A percentile compares a stretch with the other conserved stretches of the same genome.
These are phyloP conservation scores for Threskiornis aethiopicus DNA, from an alignment of 2,797 vertebrate species.

Conservation along the genomic window DNA sequence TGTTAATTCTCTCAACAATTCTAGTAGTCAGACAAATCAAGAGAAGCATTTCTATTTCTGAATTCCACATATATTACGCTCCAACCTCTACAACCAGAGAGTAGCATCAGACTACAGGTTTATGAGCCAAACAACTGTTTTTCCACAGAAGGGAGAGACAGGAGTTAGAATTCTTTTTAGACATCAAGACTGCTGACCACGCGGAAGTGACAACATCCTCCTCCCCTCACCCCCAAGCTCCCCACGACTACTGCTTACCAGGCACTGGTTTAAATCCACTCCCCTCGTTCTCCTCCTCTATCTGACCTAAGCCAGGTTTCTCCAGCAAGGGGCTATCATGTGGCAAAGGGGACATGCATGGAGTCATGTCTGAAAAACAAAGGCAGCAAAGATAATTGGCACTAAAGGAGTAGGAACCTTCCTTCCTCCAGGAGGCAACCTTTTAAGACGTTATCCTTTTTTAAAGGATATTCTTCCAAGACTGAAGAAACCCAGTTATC, in stretches of 20 bases:
- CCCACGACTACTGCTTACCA: conserved; percentile 76
- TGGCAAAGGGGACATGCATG: conserved; percentile 90
- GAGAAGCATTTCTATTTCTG: background rate
- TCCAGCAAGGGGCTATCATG: conserved; percentile 82
- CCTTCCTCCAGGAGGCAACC: background rate
- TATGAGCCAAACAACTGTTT: background rate
- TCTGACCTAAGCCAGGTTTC: conserved; percentile 78
- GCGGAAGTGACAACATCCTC: background rate
- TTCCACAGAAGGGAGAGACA: background rate
- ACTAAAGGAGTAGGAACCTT: background rate
- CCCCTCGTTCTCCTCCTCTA: conserved; percentile 82
- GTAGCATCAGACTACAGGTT: background rate
- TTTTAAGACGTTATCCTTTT: background rate
- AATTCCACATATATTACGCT: background rate
- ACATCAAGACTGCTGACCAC: background rate
- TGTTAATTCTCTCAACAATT: background rate
- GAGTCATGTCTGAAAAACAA: conserved; percentile 86
- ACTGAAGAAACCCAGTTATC: background rate
- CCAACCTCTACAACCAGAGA: background rate
- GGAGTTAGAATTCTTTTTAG: background rate
- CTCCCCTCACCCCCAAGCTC: background rate
- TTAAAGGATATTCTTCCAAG: background rate
- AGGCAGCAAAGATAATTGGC: background rate
- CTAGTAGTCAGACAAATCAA: background rate
- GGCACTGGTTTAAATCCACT: conserved; percentile 77